Conservation (phyloP, 92 coral and sea anemone species). For the Paragorgia papillata region DNA sequence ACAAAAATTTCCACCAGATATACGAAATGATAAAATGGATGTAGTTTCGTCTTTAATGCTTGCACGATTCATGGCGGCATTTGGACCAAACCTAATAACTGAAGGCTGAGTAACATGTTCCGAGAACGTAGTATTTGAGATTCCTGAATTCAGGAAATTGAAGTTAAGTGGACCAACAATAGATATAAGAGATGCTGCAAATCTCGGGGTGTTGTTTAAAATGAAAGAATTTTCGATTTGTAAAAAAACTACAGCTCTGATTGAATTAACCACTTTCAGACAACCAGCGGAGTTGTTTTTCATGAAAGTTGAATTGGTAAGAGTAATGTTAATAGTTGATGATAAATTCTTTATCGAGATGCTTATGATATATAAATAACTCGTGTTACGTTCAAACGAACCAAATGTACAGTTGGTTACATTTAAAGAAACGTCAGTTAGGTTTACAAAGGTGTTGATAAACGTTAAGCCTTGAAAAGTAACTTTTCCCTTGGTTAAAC, state of each 20-base stretch:
- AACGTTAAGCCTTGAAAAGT: neutral
- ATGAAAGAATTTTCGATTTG: slow-evolving; percentile 1
- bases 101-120: neutral
- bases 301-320: slow-evolving; percentile 17
- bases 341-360: too few relatives aligned
- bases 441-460: slow-evolving; percentile 1
- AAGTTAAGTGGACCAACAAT: slow-evolving; percentile 1
- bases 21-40: neutral
- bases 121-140: slow-evolving; percentile 2
- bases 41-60: too few relatives aligned
- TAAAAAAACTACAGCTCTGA: neutral
- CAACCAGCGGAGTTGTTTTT: slow-evolving; percentile 2
- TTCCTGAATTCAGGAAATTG: slow-evolving; percentile 6
- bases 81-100: neutral
- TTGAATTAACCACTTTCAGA: neutral
- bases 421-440: neutral
- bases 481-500: neutral
- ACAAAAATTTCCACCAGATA: neutral
- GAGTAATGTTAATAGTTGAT: neutral
- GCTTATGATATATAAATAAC: neutral
- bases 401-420: neutral
- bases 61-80: neutral
- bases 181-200: neutral
- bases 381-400: neutral
- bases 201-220: neutral